Conservation (phyloP, 2,888 invertebrate species). For the Harpagoxenus sublaevis region DNA sequence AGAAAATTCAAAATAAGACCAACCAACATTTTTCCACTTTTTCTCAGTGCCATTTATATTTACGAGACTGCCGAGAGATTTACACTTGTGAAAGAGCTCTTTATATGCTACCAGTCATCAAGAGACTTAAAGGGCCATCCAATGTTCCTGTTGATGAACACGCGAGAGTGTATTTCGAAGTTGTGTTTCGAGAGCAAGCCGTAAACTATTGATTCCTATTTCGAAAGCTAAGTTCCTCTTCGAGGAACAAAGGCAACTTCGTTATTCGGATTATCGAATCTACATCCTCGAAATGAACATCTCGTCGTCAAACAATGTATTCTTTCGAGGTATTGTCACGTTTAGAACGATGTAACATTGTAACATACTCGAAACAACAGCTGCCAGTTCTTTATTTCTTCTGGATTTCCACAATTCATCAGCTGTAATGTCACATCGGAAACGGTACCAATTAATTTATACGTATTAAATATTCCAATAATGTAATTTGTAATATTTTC, state of each 20-base stretch:
- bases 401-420: not conserved
- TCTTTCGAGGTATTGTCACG: not conserved
- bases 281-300: constrained; percentile 16
- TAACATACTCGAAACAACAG: not conserved
- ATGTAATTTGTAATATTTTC: not conserved
- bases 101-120: constrained; percentile 12
- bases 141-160: constrained; percentile 36
- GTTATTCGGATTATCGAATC: constrained; percentile 38
- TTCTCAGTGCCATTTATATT: not conserved
- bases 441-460: constrained; percentile 1
- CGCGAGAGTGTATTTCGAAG: constrained; percentile 19
- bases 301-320: constrained; percentile 3
- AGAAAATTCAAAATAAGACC: not conserved
- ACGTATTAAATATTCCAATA: not conserved
- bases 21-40: not conserved
- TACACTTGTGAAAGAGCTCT: constrained; percentile 27
- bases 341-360: not conserved
- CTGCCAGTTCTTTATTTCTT: not conserved
- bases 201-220: constrained; percentile 41
- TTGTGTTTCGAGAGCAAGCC: constrained; percentile 18
- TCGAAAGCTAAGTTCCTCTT: constrained; percentile 14
- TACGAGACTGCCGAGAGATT: constrained; percentile 17
- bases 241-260: constrained; percentile 8
- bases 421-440: not conserved
- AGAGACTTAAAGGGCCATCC: constrained; percentile 21